Base-by-base conservation (phyloP, 2,888 invertebrate species). In the Sinohyriopsis cumingii region DNA sequence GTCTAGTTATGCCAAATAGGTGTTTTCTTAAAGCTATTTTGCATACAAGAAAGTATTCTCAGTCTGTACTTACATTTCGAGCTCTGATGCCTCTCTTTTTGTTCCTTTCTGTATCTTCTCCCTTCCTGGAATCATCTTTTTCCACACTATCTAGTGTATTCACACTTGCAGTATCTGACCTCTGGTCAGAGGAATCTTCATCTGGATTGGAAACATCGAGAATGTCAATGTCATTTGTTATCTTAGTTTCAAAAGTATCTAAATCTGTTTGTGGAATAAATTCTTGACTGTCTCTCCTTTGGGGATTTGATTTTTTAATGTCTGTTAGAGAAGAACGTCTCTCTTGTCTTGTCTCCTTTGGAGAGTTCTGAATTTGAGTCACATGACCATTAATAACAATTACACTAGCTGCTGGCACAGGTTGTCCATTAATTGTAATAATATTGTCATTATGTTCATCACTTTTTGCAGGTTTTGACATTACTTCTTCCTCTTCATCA, bases 181-280 rank as follows among this genome's bases (percentile, higher is more conserved):
- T 77, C 60, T 82, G 81, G 68, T 86, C 86, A 1, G 80, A 80
- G 12, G 72, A 69, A 62, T 86, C 83, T 59, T 84, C 83, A 62
- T 83, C 83, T 9, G 81, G 80, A 62, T 83, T 83, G 18, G 84
- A 83, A 67, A 82, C 79, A 63, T 82, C 83, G 55, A 76, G 70
- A 12, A 78, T 76, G 55, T 79, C 77, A 53, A 75, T 65, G 64
- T 79, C 79, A 60, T 78, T 78, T 9, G 78, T 77, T 55, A 81
- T 72, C 67, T 79, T 80, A 20, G 84, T 85, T 72, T 85, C 86
- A 73, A 84, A 81, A 15, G 86, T 84, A 71, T 86, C 86, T 28
- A 86, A 72, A 72, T 86, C 86, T 53, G 86, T 86, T 62, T 84
- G 84, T 28, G 83, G 86, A 60, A 86, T 79, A 59, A 78, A 78